Evolutionary conservation across 1,140 invertebrate species (phyloP).

Genomic region (Leptopilina clavipes): DNA sequence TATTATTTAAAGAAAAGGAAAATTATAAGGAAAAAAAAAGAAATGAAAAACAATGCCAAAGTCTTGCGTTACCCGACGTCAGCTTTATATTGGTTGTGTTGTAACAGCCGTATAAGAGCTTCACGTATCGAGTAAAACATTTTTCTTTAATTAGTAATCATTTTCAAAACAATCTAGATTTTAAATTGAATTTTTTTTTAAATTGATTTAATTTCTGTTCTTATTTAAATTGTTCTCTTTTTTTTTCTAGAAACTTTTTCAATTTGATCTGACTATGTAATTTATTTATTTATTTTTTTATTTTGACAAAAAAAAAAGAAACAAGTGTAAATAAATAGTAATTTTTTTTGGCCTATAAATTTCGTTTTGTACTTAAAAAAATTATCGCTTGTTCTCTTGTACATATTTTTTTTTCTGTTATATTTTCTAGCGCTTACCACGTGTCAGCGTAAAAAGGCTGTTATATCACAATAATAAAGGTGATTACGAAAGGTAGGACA

Average conservation of each 20-base stretch:
- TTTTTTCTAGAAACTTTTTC: too few species aligned
- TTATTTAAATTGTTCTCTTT: too few species aligned
- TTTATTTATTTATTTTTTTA: too few species aligned
- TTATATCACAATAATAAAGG: conserved; percentile 63
- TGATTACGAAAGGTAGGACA: conserved; percentile 39
- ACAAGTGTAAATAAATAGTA: too few species aligned
- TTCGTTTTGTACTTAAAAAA: not conserved
- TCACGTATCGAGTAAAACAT: not conserved
- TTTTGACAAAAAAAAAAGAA: too few species aligned
- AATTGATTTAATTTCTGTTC: too few species aligned
- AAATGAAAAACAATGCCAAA: not conserved
- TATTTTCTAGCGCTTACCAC: conserved; percentile 45
- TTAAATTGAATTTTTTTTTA: too few species aligned
- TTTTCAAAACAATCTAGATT: too few species aligned
- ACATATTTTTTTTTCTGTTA: conserved; percentile 40
- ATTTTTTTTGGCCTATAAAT: too few species aligned
- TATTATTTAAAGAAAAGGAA: not conserved
- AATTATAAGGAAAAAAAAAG: too few species aligned
- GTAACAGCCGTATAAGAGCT: conserved; percentile 56
- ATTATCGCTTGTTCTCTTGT: not conserved
- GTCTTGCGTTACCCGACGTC: conserved; percentile 39
- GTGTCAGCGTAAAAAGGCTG: conserved; percentile 56
- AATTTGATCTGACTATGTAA: too few species aligned
- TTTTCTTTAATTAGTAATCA: too few species aligned
- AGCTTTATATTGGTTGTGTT: conserved; percentile 64